Base-by-base conservation (phyloP, 2,888 invertebrate genomes). In the Pristionchus fissidentatus region DNA sequence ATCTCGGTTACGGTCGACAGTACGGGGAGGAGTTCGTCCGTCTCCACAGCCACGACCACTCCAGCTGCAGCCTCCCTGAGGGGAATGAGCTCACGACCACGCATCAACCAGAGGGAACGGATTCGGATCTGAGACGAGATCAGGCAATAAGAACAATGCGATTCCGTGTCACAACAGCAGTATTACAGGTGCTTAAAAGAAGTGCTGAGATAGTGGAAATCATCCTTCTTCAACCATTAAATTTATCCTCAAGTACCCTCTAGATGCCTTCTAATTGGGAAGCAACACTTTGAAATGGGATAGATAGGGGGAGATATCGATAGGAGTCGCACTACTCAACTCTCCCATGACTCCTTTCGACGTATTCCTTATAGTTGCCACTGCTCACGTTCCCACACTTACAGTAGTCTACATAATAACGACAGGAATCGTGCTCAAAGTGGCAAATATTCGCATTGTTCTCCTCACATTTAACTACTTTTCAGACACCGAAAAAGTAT, bases 31-130 rank as follows among this genome's bases (percentile, higher is more conserved):
- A 38, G 1, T 22, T 73, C 83, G 26, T 83, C 83, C 55, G 55
- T 43, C 57, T 83, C 83, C 19, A 83, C 55, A 5, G 83, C 83
- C 10, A 49, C 49, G 5, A 83, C 83, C 0, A 83, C 83, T 35
- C 83, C 83, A 1, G 83, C 83, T 19, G 83, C 52, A 1, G 55
- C 83, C 35, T 32, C 52, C 19, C 41, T 8, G 0, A 83, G 83
- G 22, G 83, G 55, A 29, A 83, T 41, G 29, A 83, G 32, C 29
- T 83, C 83, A 10, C 43, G 22, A 22, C 70, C 83, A 10, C 83
- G 70, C 83, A 83, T 83, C 70, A 83, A 13, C 49, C 70, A 83
- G 13, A 79, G 35, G 4, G 55, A 35, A 26, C 38, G 55, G 13
- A 79, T n/a, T 8, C 22, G 19, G 13, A 57, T 57, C 79, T 79